Evolutionary conservation across 2,888 invertebrate genomes (phyloP).

Genomic region (Pollenia labialis): DNA sequence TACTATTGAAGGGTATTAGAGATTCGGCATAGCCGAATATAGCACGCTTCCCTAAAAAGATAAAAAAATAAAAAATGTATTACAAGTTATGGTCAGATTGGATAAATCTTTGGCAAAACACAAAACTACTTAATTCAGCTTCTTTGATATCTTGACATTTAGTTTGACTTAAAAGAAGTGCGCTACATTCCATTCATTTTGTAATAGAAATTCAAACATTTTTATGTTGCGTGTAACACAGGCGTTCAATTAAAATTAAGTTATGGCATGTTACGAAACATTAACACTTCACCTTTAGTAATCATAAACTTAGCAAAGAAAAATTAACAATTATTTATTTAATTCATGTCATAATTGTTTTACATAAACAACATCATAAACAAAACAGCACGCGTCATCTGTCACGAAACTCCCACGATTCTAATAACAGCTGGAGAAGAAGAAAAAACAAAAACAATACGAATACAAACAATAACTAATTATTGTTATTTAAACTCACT

Average conservation of each 20-base stretch:
- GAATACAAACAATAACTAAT: background rate
- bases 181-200: background rate
- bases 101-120: too few relatives aligned
- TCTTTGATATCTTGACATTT: background rate
- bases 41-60: too few relatives aligned
- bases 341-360: constrained; percentile 21
- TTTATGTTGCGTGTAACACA: constrained; percentile 34
- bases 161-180: background rate
- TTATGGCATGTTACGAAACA: constrained; percentile 42
- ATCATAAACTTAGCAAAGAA: constrained; percentile 6
- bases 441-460: background rate
- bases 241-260: constrained; percentile 49
- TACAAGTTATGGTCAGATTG: too few relatives aligned
- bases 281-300: constrained; percentile 50
- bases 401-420: constrained; percentile 67
- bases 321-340: constrained; percentile 24
- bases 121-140: too few relatives aligned
- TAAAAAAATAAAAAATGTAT: too few relatives aligned
- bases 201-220: constrained; percentile 9
- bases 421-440: constrained; percentile 25
- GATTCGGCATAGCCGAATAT: too few relatives aligned
- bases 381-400: constrained; percentile 59
- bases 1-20: too few relatives aligned
- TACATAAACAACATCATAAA: constrained; percentile 1
- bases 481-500: constrained; percentile 17